phyloP scores from a whole-genome alignment of 2,888 invertebrate genomes.

The Stenichneumon culpator region DNA sequence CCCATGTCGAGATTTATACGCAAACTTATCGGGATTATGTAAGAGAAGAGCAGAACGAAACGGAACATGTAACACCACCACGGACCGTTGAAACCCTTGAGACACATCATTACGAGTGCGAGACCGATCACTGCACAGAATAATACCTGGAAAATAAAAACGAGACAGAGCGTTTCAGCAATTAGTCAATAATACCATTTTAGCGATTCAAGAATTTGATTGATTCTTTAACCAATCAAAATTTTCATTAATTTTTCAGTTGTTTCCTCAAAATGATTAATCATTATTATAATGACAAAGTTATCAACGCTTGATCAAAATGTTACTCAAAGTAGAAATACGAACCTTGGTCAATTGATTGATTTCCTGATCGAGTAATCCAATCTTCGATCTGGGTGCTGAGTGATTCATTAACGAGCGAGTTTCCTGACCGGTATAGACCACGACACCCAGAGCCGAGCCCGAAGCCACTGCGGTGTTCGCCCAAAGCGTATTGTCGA shows the following conservation, averaged over 20 bases:
- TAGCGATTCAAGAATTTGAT: neutral
- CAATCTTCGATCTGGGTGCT: slow-evolving; percentile 97
- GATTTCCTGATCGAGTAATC: slow-evolving; percentile 97
- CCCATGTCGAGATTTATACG: slow-evolving; percentile 99
- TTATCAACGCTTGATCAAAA: neutral
- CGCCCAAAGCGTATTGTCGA: slow-evolving; percentile 99
- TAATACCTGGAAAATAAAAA: slow-evolving; percentile 87
- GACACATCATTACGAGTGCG: slow-evolving; percentile 96
- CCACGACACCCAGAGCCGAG: slow-evolving; percentile 96
- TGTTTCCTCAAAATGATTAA: neutral
- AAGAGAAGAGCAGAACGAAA: slow-evolving; percentile 98
- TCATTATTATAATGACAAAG: neutral
- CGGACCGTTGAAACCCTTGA: slow-evolving; percentile 98
- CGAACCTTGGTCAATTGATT: slow-evolving; percentile 96
- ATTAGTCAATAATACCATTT: neutral
- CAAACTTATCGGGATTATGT: slow-evolving; percentile 99
- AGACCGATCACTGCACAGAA: slow-evolving; percentile 96
- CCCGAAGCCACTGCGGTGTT: slow-evolving; percentile 99
- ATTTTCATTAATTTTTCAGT: too few relatives aligned
- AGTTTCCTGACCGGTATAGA: slow-evolving; percentile 98
- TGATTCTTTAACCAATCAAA: too few relatives aligned
- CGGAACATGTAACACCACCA: slow-evolving; percentile 99
- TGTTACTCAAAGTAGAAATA: neutral
- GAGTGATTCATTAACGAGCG: slow-evolving; percentile 99
- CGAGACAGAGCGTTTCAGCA: neutral